Conservation (phyloP, 2,113 vertebrate genomes). For the Ursus arctos region DNA sequence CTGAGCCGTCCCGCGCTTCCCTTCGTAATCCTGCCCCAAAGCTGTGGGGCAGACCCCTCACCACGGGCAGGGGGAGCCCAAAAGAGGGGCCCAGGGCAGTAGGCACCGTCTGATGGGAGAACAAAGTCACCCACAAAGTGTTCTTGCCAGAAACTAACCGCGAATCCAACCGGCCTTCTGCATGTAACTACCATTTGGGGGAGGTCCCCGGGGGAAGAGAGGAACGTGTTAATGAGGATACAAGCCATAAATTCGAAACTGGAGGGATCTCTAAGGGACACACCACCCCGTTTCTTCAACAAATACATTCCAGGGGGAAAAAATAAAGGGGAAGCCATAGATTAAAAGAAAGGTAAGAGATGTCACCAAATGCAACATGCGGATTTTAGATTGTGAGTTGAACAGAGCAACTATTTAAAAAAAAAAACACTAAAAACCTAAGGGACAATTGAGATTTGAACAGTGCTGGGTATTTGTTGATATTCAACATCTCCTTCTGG, state of each 20-base stretch:
- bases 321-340: no score
- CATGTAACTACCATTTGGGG: accelerated
- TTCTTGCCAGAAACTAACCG: neutral
- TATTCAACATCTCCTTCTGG: neutral
- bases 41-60: neutral
- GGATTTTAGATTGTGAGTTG: neutral
- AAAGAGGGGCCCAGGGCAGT: neutral
- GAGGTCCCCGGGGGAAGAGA: neutral
- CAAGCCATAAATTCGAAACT: neutral
- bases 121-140: neutral
- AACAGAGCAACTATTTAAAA: neutral
- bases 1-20: neutral
- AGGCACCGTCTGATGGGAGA: accelerated
- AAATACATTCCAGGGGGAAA: neutral
- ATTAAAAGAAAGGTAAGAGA: neutral
- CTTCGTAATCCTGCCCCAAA: no score
- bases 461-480: neutral
- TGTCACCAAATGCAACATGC: neutral
- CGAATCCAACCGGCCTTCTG: neutral
- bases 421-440: neutral
- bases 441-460: neutral
- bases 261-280: neutral
- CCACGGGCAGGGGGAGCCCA: neutral
- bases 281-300: neutral
- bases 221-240: accelerated